phyloP scores from a whole-genome alignment of 2,888 invertebrate genomes.

The Andrena hattorfiana region DNA sequence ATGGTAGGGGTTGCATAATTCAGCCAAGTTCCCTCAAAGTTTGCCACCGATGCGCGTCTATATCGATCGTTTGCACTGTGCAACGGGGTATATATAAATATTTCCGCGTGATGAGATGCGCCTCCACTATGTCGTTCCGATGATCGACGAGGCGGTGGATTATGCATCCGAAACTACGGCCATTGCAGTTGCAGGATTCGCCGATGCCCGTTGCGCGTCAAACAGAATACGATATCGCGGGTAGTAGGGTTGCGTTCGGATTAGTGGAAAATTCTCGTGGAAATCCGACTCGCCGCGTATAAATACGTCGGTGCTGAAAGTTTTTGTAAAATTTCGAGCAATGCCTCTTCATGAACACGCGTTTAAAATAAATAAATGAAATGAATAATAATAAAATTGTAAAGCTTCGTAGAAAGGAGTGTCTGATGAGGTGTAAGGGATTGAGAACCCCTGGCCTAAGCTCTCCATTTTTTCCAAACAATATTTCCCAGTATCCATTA shows the following conservation, averaged over 20 bases:
- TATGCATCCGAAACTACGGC: constrained; percentile 39
- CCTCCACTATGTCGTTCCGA: constrained; percentile 36
- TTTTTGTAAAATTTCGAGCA: too few species aligned
- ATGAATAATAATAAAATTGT: too few species aligned
- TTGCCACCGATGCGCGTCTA: constrained; percentile 41
- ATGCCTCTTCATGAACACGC: too few species aligned
- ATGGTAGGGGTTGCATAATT: constrained; percentile 37
- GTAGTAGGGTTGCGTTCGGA: not conserved
- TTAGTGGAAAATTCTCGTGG: not conserved
- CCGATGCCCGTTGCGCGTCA: constrained; percentile 11
- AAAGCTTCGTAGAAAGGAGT: too few species aligned
- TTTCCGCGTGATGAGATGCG: constrained; percentile 52
- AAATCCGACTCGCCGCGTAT: not conserved
- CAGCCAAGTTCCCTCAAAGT: constrained; percentile 42
- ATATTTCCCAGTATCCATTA: constrained; percentile 17
- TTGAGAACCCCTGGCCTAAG: not conserved
- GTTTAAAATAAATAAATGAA: too few species aligned
- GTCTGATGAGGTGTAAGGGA: too few species aligned
- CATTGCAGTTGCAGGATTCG: constrained; percentile 4
- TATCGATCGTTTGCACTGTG: constrained; percentile 41
- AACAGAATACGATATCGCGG: constrained; percentile 18
- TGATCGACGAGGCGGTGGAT: constrained; percentile 45
- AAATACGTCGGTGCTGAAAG: too few species aligned
- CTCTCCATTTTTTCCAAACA: too few species aligned
- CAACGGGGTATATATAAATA: constrained; percentile 50